phyloP scores from a whole-genome alignment of 2,113 vertebrate species.

The Zosterops hypoxanthus region DNA sequence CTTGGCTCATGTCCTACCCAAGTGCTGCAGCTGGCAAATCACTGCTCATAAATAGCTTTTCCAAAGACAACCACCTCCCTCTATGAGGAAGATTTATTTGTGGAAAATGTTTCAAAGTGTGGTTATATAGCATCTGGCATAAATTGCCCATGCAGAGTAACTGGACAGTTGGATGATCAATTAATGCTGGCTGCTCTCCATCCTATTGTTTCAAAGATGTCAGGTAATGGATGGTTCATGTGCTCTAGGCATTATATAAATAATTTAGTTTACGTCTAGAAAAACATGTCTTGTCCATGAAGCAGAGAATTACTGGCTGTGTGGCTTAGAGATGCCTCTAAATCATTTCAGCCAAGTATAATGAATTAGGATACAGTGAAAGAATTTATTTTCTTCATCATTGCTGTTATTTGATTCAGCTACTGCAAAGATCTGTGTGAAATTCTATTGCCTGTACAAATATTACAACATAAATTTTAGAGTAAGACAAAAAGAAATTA shows the following conservation, averaged over 20 bases:
- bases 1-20: background rate
- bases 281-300: constrained; percentile 5
- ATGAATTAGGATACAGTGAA: constrained; percentile 23
- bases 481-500: background rate
- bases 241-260: constrained; percentile 5
- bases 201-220: constrained; percentile 9
- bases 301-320: constrained; percentile 2
- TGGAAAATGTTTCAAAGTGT: constrained; percentile 36
- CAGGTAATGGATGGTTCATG: constrained; percentile 25
- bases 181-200: constrained; percentile 38
- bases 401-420: background rate
- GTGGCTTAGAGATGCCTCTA: constrained; percentile 5
- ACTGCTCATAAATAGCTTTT: background rate
- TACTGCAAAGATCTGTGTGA: background rate
- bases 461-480: background rate
- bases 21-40: constrained; percentile 21
- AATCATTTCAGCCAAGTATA: constrained; percentile 11
- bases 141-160: constrained; percentile 12
- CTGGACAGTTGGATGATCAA: constrained; percentile 16
- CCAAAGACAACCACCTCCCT: background rate
- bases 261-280: background rate
- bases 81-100: constrained; percentile 10
- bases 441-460: constrained; percentile 9
- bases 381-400: constrained; percentile 22
- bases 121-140: constrained; percentile 32